Percentiles rank a stretch among this genome's conserved stretches.
These are phyloP conservation scores for Actinemys pallida DNA, from an alignment of 2,113 vertebrate species.

Conservation along the genomic window DNA sequence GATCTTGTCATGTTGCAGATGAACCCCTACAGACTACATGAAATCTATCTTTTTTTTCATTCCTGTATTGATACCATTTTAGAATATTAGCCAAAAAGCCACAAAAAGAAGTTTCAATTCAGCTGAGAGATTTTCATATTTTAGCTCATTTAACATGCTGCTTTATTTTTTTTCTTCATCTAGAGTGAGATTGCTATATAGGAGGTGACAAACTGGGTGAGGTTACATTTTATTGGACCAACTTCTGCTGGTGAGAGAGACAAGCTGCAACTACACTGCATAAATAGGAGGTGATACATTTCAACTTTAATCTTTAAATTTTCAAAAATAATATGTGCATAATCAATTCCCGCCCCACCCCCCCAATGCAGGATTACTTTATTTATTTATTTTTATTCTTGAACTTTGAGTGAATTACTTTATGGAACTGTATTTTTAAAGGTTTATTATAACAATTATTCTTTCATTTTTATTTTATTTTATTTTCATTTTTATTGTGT, in stretches of 20 bases:
- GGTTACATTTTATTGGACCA: background rate
- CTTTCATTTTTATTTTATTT: background rate
- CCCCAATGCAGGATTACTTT: background rate
- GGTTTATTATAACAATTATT: background rate
- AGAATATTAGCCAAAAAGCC: background rate
- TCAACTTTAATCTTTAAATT: background rate
- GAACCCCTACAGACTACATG: background rate
- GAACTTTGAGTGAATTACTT: background rate
- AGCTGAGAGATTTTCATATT: background rate
- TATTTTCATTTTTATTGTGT: background rate
- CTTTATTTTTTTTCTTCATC: background rate
- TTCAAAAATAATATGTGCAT: background rate
- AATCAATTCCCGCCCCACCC: background rate
- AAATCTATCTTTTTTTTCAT: background rate
- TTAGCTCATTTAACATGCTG: background rate
- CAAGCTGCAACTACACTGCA: background rate
- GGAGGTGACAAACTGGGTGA: rapidly evolving
- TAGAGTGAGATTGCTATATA: background rate
- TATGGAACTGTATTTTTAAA: constrained; percentile 1
- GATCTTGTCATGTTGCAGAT: background rate
- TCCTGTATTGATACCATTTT: background rate
- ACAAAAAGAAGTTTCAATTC: background rate
- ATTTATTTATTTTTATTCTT: background rate
- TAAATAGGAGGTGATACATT: background rate
- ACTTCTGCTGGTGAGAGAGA: background rate